Base-by-base conservation (phyloP, 2,888 invertebrate species). In the Machimus atricapillus region DNA sequence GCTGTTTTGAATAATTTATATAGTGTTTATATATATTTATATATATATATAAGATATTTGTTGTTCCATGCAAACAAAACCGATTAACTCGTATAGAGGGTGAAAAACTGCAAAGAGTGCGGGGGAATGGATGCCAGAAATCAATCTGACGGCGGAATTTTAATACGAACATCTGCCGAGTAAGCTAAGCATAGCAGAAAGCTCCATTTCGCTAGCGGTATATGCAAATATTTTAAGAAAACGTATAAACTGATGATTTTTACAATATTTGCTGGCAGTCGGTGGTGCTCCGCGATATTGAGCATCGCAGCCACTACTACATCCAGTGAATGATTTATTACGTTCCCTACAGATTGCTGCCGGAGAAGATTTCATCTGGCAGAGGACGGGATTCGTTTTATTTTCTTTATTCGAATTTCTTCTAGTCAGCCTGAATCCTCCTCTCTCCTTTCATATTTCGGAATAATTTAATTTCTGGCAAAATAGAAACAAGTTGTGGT, bases 281-380 rank as follows among this genome's bases (percentile, higher is more conserved):
- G 52, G 56, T 56, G 52, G 34, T 56, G 56, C 31, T 37, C 66
- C 27, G 82, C 82, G 58, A 82, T 82, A 58, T 82, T 82, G 82
- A 58, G 52, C 58, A 58, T 66, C 82, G 5, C 82, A 66, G 31
- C 52, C 82, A n/a, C 37, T n/a, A 37, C 82, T 66, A 82, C 37
- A 82, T 31, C 66, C 37, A 37, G 19, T 82, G 82, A 82, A 82
- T 82, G 82, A 82, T 82, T 82, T 82, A 82, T 82, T 82, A 82
- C 34, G 82, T 34, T 82, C 82, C 82, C 23, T 52, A 37, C 58
- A 82, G 58, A 82, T 82, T 82, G 82, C 58, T 82, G 16, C 31
- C 14, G 34, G 66, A 58, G 82, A 78, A 58, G 82, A 82, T 82
- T 82, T 82, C 66, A 82, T 82, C 58, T 52, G 34, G 14, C 56